These are phyloP conservation scores for Mystacornis crossleyi DNA, from an alignment of 2,113 vertebrate species.

Conservation along the genomic window DNA sequence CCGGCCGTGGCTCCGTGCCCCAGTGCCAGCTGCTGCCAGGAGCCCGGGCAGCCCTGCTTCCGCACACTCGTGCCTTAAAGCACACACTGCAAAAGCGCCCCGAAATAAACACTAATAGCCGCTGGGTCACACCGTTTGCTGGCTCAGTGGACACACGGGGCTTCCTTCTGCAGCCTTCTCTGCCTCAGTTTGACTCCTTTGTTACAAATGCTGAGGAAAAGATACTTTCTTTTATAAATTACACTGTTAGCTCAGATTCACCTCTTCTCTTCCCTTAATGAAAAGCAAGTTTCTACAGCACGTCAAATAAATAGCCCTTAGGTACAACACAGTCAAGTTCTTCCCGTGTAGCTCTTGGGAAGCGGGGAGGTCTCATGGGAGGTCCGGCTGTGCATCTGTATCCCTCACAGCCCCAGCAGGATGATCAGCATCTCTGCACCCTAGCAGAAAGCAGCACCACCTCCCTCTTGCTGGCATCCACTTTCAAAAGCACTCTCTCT, in stretches of 20 bases:
- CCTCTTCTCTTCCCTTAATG: conserved; percentile 18
- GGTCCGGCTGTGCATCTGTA: not conserved
- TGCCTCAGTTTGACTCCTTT: not conserved
- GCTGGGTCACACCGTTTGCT: not conserved
- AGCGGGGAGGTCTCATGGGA: rapidly evolving
- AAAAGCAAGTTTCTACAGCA: conserved; percentile 17
- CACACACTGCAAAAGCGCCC: not conserved
- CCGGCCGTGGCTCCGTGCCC: not conserved
- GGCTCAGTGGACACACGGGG: not conserved
- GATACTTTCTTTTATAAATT: not conserved
- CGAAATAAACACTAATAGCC: not conserved
- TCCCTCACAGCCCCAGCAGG: not conserved
- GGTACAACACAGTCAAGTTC: not conserved
- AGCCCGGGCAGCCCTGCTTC: not conserved
- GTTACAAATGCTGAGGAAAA: not conserved
- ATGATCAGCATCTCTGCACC: not conserved
- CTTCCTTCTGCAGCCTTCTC: not conserved
- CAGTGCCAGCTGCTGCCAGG: rapidly evolving
- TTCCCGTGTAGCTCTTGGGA: not conserved
- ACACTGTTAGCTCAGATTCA: conserved; percentile 2
- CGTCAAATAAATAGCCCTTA: not conserved
- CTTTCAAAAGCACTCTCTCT: not conserved
- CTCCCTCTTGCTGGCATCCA: not conserved
- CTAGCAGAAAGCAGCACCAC: rapidly evolving
- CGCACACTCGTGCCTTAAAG: not conserved